These are phyloP conservation scores for Hirtodrosophila alboralis DNA, from an alignment of 2,888 invertebrate species.

Conservation along the genomic window DNA sequence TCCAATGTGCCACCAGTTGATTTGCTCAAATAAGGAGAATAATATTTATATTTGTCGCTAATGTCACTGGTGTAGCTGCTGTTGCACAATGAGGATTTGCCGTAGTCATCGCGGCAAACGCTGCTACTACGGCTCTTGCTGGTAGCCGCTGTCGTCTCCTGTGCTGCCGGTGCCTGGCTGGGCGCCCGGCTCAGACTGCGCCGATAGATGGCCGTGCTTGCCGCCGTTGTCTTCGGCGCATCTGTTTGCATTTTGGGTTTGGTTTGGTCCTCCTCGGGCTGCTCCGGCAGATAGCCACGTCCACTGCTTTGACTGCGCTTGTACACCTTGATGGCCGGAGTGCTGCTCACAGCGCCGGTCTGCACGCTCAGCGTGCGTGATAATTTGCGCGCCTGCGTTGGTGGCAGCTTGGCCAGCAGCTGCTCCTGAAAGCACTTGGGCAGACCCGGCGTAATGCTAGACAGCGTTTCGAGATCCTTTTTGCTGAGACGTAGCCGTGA, in stretches of 20 bases:
- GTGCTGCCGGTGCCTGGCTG: constrained; percentile 37
- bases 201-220: constrained; percentile 56
- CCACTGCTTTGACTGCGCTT: constrained; percentile 85
- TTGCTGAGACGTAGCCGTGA: constrained; percentile 89
- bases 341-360: constrained; percentile 58
- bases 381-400: constrained; percentile 88
- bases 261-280: constrained; percentile 32
- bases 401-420: constrained; percentile 88
- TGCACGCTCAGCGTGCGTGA: constrained; percentile 87
- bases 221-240: constrained; percentile 63
- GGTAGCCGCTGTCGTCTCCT: background rate
- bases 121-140: constrained; percentile 75
- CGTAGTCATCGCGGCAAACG: constrained; percentile 77
- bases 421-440: constrained; percentile 90
- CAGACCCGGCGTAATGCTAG: constrained; percentile 89
- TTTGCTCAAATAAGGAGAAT: constrained; percentile 82
- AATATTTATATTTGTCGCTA: constrained; percentile 83
- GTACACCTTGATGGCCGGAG: constrained; percentile 66
- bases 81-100: constrained; percentile 73
- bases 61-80: constrained; percentile 81
- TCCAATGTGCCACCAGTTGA: constrained; percentile 53
- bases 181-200: constrained; percentile 69
- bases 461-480: constrained; percentile 88
- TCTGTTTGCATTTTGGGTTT: constrained; percentile 40
- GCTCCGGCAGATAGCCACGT: constrained; percentile 71